A percentile compares a stretch with the other conserved stretches of the same genome.
Evolutionary conservation across 2,888 invertebrate genomes (phyloP).

Genomic region (Campoletis raptor): DNA sequence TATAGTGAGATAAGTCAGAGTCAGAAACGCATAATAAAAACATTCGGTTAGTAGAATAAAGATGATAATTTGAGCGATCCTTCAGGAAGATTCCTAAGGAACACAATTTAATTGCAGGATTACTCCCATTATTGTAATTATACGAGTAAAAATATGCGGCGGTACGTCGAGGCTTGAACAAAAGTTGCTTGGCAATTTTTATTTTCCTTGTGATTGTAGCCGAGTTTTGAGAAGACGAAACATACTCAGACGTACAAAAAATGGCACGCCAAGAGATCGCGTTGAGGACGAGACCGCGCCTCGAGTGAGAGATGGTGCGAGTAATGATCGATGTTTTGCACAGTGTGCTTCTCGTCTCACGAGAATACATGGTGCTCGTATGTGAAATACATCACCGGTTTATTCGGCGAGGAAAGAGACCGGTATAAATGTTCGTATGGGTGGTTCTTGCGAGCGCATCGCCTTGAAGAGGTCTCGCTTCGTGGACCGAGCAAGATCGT

Average conservation of each 20-base stretch:
- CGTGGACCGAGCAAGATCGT: conserved; percentile 23
- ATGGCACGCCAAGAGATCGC: conserved; percentile 46
- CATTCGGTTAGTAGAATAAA: conserved; percentile 18
- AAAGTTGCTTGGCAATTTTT: conserved; percentile 34
- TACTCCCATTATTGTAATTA: conserved; percentile 25
- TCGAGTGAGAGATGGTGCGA: conserved; percentile 70
- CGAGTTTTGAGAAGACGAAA: conserved; percentile 21
- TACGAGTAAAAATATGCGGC: not conserved
- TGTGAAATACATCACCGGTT: conserved; percentile 35
- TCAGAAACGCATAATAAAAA: not conserved
- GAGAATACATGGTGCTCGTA: conserved; percentile 67
- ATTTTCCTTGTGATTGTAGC: conserved; percentile 24
- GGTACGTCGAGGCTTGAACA: not conserved
- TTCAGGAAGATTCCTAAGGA: not conserved
- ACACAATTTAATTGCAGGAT: conserved; percentile 39
- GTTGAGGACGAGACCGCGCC: conserved; percentile 63
- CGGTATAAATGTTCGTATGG: conserved; percentile 50
- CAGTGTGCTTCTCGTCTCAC: conserved; percentile 67
- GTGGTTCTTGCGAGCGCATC: conserved; percentile 65
- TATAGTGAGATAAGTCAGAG: not conserved
- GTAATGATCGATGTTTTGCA: conserved; percentile 79
- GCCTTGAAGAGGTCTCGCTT: conserved; percentile 74
- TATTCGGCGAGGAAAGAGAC: conserved; percentile 46
- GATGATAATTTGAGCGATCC: conserved; percentile 5
- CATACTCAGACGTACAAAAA: conserved; percentile 62